Conservation (phyloP, 2,797 vertebrate genomes). For the Percopsis omiscomaycus region DNA sequence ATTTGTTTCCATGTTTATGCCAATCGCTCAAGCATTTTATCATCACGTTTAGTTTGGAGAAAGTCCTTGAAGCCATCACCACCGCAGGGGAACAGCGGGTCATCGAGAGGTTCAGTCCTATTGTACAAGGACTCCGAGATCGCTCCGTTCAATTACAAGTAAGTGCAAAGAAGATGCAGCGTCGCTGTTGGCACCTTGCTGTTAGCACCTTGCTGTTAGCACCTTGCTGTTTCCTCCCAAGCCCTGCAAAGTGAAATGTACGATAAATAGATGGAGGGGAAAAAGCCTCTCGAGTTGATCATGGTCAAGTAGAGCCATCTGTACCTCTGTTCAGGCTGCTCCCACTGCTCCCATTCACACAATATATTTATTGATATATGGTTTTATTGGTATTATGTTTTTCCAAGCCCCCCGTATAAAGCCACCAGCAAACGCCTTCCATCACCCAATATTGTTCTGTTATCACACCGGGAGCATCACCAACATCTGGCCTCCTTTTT, state of each 20-base stretch:
- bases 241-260: conserved; percentile 30
- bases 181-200: conserved; percentile 8
- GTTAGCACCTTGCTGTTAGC: conserved; percentile 21
- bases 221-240: conserved; percentile 13
- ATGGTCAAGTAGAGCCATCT: background rate
- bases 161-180: conserved; percentile 53
- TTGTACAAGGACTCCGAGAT: conserved; percentile 90
- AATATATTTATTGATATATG: too few relatives aligned
- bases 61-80: conserved; percentile 94
- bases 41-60: conserved; percentile 86
- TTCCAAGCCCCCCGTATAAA: too few relatives aligned
- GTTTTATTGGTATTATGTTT: too few relatives aligned
- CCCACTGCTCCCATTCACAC: too few relatives aligned
- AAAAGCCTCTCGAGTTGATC: background rate
- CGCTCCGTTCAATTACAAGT: conserved; percentile 93
- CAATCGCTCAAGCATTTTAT: conserved; percentile 46
- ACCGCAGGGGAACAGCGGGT: conserved; percentile 85
- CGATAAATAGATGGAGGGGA: background rate
- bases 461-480: too few relatives aligned
- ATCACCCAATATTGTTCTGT: too few relatives aligned
- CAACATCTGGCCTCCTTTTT: too few relatives aligned
- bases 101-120: conserved; percentile 86
- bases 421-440: too few relatives aligned
- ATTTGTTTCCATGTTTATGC: conserved; percentile 21
- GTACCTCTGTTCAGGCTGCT: too few relatives aligned